Percentiles rank a stretch among this genome's conserved stretches.
Conservation (phyloP, 2,888 invertebrate genomes). For the Nomada goodeniana region DNA sequence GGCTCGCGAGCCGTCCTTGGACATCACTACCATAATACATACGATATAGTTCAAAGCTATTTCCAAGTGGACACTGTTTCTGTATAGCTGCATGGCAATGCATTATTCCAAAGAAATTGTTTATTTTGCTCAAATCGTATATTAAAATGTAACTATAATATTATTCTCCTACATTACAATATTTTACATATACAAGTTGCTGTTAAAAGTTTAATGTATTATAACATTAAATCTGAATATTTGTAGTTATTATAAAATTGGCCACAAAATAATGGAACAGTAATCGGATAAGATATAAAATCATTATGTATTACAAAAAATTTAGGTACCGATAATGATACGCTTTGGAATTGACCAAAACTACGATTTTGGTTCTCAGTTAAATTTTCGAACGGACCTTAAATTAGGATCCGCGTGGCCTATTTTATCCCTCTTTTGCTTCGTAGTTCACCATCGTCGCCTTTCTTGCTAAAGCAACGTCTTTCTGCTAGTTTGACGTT, state of each 20-base stretch:
- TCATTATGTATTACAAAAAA: too few species aligned
- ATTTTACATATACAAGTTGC: neutral
- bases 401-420: slow-evolving; percentile 61
- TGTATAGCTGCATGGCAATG: neutral
- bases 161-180: neutral
- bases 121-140: neutral
- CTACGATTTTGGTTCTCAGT: slow-evolving; percentile 19
- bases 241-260: neutral
- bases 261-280: neutral
- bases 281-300: neutral
- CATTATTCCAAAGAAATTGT: neutral
- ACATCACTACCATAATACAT: too few species aligned
- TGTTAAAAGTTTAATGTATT: neutral
- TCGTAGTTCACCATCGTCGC: slow-evolving; percentile 47
- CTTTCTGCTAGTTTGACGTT: slow-evolving; percentile 71
- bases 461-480: slow-evolving; percentile 64
- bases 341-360: neutral
- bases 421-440: slow-evolving; percentile 64
- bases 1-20: too few species aligned
- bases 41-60: neutral
- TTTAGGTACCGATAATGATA: too few species aligned
- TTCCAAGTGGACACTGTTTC: neutral
- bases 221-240: neutral
- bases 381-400: slow-evolving; percentile 58
- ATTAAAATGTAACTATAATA: neutral